Percentiles rank a stretch among this genome's conserved stretches.
These are phyloP conservation scores for Parazoanthus atlanticus DNA, from an alignment of 92 coral and sea anemone species.

Conservation along the genomic window DNA sequence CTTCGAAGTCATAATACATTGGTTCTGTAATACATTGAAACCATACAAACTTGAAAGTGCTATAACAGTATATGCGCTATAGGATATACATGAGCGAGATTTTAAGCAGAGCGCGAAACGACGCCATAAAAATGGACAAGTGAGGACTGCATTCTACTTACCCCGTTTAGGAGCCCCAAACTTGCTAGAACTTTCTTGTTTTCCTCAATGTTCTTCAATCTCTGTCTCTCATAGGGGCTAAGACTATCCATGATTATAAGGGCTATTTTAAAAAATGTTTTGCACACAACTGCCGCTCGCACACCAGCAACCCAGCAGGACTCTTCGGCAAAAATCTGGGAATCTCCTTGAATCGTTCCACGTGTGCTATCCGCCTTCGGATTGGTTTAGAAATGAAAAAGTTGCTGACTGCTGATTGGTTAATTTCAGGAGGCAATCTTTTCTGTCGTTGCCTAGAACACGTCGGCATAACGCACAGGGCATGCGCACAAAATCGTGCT, in stretches of 20 bases:
- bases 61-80: no score
- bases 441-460: no score
- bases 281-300: neutral
- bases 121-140: no score
- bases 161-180: conserved; percentile 32
- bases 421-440: neutral
- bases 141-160: neutral
- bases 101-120: no score
- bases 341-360: neutral
- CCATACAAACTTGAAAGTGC: no score
- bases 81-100: no score
- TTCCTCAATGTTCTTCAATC: conserved; percentile 29
- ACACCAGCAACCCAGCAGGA: neutral
- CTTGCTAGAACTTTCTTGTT: conserved; percentile 40
- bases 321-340: neutral
- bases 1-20: no score
- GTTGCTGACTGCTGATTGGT: neutral
- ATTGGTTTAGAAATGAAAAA: neutral
- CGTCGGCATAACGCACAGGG: no score
- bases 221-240: conserved; percentile 30
- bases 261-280: neutral
- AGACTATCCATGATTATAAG: conserved; percentile 7
- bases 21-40: no score
- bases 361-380: neutral
- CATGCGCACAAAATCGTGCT: no score